Percentiles rank a stretch among this genome's conserved stretches.
Evolutionary conservation across 2,797 vertebrate genomes (phyloP).

Genomic region (Chelonia mydas): DNA sequence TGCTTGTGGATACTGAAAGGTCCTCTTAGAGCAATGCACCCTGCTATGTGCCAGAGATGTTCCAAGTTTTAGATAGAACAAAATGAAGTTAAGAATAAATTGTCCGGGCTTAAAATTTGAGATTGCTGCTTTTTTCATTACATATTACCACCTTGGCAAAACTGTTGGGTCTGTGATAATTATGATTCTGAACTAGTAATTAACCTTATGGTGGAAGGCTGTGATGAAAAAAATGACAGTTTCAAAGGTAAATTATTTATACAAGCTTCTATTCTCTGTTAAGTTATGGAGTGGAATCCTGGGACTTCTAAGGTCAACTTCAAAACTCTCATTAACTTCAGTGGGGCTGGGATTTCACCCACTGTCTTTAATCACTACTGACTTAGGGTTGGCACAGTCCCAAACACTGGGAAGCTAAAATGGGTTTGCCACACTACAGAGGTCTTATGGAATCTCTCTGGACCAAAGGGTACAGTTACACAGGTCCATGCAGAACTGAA

Average conservation of each 20-base stretch:
- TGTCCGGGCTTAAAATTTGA: neutral
- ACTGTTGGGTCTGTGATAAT: neutral
- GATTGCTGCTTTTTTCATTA: accelerated
- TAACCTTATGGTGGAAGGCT: neutral
- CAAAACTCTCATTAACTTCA: neutral
- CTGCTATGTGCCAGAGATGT: neutral
- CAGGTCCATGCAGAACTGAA: neutral
- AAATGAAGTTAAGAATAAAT: neutral
- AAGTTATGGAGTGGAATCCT: neutral
- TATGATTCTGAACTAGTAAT: neutral
- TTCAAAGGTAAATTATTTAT: neutral
- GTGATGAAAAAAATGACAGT: neutral
- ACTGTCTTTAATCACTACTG: neutral
- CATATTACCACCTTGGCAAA: neutral
- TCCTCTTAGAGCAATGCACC: neutral
- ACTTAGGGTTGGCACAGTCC: neutral
- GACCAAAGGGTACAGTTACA: neutral
- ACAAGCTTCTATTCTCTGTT: neutral
- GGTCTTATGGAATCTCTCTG: neutral
- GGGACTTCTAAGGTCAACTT: neutral
- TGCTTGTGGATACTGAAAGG: neutral
- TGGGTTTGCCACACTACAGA: neutral
- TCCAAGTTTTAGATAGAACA: neutral
- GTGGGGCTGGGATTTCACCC: neutral
- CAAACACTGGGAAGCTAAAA: neutral